Conservation (phyloP, 2,888 invertebrate genomes). For the Abrostola triplasia region DNA sequence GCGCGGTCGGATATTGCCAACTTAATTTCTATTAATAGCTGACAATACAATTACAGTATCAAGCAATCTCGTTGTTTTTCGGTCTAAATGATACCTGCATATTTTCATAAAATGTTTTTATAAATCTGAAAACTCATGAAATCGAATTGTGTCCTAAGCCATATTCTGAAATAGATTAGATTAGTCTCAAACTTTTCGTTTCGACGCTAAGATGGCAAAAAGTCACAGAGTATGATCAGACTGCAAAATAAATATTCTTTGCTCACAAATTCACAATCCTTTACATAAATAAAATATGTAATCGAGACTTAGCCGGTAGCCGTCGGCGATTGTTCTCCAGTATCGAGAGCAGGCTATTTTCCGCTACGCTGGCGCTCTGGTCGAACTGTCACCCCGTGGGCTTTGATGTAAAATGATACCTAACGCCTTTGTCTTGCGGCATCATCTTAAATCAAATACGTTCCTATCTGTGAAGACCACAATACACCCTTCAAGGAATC, state of each 20-base stretch:
- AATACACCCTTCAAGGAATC: slow-evolving; percentile 26
- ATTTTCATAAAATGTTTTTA: no score
- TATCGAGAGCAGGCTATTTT: slow-evolving; percentile 68
- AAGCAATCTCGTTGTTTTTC: no score
- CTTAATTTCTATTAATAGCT: no score
- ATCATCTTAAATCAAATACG: slow-evolving; percentile 60
- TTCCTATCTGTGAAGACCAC: slow-evolving; percentile 31
- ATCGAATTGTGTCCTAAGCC: no score
- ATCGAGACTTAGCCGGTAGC: slow-evolving; percentile 43
- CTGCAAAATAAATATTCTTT: slow-evolving; percentile 30
- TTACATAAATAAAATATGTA: slow-evolving; percentile 47
- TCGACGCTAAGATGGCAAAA: no score
- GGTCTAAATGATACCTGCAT: no score
- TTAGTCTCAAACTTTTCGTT: no score
- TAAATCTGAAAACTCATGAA: no score
- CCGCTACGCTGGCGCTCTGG: slow-evolving; percentile 64
- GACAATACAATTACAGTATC: no score
- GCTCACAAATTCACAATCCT: slow-evolving; percentile 24
- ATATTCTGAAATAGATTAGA: no score
- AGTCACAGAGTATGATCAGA: slow-evolving; percentile 4
- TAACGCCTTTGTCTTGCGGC: slow-evolving; percentile 56
- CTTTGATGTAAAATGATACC: slow-evolving; percentile 67
- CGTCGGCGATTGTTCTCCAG: slow-evolving; percentile 31
- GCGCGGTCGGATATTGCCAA: no score
- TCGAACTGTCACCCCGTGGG: slow-evolving; percentile 55